Percentiles rank a stretch among this genome's conserved stretches.
phyloP scores from a whole-genome alignment of 1,140 invertebrate genomes.

The Bemisia tabaci region DNA sequence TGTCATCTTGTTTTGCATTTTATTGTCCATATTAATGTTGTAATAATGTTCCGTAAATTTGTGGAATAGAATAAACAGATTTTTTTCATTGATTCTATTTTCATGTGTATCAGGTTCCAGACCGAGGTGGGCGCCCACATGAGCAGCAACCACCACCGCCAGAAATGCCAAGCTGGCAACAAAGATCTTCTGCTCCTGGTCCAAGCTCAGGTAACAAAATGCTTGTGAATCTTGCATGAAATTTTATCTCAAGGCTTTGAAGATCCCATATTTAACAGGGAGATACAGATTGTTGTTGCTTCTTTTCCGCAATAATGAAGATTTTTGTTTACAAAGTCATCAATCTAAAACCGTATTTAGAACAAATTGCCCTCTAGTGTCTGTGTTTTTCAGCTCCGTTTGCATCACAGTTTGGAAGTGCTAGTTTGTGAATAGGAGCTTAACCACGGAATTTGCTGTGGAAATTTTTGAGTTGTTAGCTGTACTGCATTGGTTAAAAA shows the following conservation, averaged over 20 bases:
- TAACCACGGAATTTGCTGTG: too few relatives aligned
- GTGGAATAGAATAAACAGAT: too few relatives aligned
- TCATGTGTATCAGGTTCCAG: slow-evolving; percentile 66
- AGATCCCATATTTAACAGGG: background rate
- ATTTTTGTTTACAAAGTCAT: background rate
- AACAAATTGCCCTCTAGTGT: too few relatives aligned
- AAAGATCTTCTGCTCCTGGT: slow-evolving; percentile 26
- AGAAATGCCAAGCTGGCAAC: slow-evolving; percentile 89
- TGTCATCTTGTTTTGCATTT: background rate
- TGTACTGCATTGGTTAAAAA: too few relatives aligned
- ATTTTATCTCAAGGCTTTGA: background rate
- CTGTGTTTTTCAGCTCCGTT: too few relatives aligned
- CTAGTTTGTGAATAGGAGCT: too few relatives aligned
- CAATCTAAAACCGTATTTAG: background rate
- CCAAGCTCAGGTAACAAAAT: background rate
- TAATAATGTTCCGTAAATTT: slow-evolving; percentile 5
- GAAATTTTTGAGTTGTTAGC: too few relatives aligned
- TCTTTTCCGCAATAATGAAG: background rate
- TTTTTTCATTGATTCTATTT: too few relatives aligned
- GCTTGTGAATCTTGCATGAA: background rate
- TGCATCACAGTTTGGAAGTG: too few relatives aligned
- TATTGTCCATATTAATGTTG: slow-evolving; percentile 1
- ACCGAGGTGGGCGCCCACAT: slow-evolving; percentile 76
- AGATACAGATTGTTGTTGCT: background rate
- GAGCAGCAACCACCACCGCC: slow-evolving; percentile 83